These are phyloP conservation scores for Falco cherrug DNA, from an alignment of 2,797 vertebrate genomes.

Conservation along the genomic window DNA sequence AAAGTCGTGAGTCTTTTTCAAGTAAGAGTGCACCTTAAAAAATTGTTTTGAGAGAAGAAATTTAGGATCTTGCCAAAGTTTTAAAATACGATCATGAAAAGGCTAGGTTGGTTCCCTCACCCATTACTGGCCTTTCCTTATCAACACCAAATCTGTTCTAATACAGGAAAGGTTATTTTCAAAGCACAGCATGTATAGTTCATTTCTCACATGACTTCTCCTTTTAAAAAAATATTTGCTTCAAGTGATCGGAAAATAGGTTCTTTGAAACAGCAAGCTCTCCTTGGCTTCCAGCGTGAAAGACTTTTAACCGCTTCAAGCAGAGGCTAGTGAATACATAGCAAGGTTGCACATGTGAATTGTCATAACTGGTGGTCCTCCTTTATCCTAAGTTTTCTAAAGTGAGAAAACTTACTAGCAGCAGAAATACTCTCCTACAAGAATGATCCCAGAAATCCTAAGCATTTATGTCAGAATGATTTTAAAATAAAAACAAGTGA, in stretches of 20 bases:
- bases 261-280: neutral
- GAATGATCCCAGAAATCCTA: neutral
- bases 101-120: neutral
- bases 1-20: neutral
- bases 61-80: neutral
- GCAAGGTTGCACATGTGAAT: neutral
- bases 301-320: neutral
- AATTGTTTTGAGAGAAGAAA: neutral
- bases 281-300: neutral
- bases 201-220: neutral
- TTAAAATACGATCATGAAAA: neutral
- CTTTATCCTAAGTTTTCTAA: neutral
- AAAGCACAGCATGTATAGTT: neutral
- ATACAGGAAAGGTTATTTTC: neutral
- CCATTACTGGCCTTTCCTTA: neutral
- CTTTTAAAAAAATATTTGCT: neutral
- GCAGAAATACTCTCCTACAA: neutral
- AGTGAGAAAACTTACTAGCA: neutral
- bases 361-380: neutral
- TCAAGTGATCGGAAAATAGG: neutral
- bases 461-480: neutral
- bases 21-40: neutral
- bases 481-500: neutral
- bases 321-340: neutral
- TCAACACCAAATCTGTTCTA: neutral